Percentiles rank a stretch among this genome's conserved stretches.
Evolutionary conservation across 2,797 vertebrate species (phyloP).

Genomic region (Dromococcyx pavoninus): DNA sequence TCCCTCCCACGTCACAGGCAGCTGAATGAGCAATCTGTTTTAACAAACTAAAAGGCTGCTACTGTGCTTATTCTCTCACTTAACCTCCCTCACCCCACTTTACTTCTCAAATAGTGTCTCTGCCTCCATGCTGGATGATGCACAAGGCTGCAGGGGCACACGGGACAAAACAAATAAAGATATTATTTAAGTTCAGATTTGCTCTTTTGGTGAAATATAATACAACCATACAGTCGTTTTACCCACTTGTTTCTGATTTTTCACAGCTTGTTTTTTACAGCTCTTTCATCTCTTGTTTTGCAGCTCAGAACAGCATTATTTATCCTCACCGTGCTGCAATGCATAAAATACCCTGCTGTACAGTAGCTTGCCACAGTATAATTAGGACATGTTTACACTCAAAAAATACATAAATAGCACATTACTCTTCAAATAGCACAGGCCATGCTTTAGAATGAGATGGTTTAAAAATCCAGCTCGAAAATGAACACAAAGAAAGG

Average conservation of each 20-base stretch:
- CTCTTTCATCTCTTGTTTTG: slow-evolving; percentile 3
- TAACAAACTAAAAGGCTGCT: neutral
- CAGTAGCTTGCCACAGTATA: neutral
- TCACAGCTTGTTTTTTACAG: neutral
- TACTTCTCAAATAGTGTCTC: neutral
- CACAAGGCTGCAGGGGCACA: neutral
- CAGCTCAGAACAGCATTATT: neutral
- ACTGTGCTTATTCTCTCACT: slow-evolving; percentile 22
- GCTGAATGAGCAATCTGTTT: slow-evolving; percentile 47
- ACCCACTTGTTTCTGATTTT: neutral
- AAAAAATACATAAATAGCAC: neutral
- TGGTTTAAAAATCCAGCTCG: neutral
- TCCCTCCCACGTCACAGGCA: neutral
- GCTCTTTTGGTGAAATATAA: neutral
- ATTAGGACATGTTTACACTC: neutral
- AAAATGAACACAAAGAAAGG: neutral
- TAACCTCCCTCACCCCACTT: slow-evolving; percentile 39
- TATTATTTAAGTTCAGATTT: neutral
- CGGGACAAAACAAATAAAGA: slow-evolving; percentile 7
- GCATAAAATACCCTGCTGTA: neutral
- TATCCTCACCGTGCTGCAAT: neutral
- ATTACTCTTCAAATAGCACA: neutral
- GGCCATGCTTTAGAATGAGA: neutral
- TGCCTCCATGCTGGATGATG: neutral
- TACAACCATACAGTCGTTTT: accelerated